A percentile compares a stretch with the other conserved stretches of the same genome.
phyloP scores from a whole-genome alignment of 2,888 invertebrate species.

The Hoplodrina ambigua region DNA sequence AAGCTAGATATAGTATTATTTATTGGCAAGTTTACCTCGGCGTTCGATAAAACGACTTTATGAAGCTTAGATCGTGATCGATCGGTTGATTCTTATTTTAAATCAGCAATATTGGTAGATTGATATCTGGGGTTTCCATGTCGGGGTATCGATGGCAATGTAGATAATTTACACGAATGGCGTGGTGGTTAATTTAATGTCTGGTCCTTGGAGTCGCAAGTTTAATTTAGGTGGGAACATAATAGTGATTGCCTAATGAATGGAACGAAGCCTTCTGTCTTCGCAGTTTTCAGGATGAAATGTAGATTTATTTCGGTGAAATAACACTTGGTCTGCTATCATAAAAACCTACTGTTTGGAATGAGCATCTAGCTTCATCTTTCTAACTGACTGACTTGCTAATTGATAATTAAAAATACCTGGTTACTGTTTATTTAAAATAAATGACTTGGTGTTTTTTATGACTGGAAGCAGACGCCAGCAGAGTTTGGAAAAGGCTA shows the following conservation, averaged over 20 bases:
- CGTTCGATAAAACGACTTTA: slow-evolving; percentile 62
- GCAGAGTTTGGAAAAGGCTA: too few species aligned
- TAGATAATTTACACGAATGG: slow-evolving; percentile 40
- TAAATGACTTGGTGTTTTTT: too few species aligned
- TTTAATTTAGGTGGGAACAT: slow-evolving; percentile 1
- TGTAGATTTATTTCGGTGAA: not conserved
- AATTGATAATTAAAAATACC: too few species aligned
- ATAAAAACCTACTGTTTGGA: too few species aligned
- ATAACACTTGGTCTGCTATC: too few species aligned
- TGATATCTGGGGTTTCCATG: slow-evolving; percentile 54
- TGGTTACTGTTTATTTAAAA: too few species aligned
- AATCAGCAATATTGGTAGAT: slow-evolving; percentile 59
- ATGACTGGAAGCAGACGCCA: too few species aligned
- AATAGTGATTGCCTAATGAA: not conserved
- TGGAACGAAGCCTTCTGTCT: not conserved
- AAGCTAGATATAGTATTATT: slow-evolving; percentile 68
- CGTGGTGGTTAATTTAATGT: slow-evolving; percentile 9
- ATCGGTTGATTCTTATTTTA: slow-evolving; percentile 59
- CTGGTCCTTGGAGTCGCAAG: not conserved
- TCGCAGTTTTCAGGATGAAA: too few species aligned
- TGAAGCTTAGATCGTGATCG: slow-evolving; percentile 69
- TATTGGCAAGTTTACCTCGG: slow-evolving; percentile 65
- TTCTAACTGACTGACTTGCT: too few species aligned
- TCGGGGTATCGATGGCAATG: slow-evolving; percentile 38
- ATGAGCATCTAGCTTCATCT: too few species aligned